A percentile compares a stretch with the other conserved stretches of the same genome.
These are phyloP conservation scores for Idaea aversata DNA, from an alignment of 2,888 invertebrate genomes.

Conservation along the genomic window DNA sequence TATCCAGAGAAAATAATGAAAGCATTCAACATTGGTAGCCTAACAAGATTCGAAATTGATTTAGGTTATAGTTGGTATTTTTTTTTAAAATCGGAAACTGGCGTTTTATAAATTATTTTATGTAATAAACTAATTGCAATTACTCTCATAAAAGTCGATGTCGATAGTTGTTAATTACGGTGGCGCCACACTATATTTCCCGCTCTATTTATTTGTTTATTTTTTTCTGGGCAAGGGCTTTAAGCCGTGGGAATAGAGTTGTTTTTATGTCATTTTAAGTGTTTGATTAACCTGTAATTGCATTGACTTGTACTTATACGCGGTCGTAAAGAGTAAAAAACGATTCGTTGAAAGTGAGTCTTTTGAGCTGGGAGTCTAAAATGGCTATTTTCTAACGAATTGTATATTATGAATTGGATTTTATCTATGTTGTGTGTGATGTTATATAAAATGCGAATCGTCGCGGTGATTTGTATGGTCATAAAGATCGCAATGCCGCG, in stretches of 20 bases:
- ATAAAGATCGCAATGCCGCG: no score
- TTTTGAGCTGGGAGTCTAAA: not conserved
- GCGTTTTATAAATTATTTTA: slow-evolving; percentile 23
- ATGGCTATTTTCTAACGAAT: no score
- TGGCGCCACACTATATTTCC: slow-evolving; percentile 33
- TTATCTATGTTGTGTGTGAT: no score
- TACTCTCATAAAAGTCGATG: slow-evolving; percentile 27
- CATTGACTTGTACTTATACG: not conserved
- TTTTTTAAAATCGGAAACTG: not conserved
- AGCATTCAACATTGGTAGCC: no score
- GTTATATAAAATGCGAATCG: no score
- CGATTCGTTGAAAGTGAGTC: not conserved
- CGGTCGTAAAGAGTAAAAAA: not conserved
- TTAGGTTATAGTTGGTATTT: no score
- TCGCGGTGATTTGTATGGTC: no score
- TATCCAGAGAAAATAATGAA: no score
- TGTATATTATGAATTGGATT: no score
- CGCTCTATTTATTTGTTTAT: slow-evolving; percentile 27
- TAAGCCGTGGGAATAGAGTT: not conserved
- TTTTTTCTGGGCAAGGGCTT: not conserved
- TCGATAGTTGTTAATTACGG: slow-evolving; percentile 32
- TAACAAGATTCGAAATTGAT: no score
- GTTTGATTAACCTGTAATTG: not conserved
- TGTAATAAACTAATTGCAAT: slow-evolving; percentile 30
- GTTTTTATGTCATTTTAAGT: not conserved